phyloP scores from a whole-genome alignment of 2,797 vertebrate genomes.

The Lacerta agilis region DNA sequence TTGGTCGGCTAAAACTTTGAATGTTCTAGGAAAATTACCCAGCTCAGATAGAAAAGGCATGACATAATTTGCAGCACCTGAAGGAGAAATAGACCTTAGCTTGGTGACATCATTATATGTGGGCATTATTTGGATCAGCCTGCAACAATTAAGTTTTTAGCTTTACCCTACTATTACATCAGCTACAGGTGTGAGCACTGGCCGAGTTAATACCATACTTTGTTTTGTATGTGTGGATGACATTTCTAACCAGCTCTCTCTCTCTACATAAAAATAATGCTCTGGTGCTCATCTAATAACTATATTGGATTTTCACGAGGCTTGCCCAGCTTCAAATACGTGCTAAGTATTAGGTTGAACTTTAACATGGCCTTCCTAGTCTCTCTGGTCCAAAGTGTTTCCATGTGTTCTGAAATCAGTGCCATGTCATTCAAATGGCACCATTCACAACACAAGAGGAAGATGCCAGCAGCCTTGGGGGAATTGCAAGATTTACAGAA shows the following conservation, averaged over 20 bases:
- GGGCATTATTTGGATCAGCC: neutral
- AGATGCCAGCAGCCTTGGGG: too few species aligned
- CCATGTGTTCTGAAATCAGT: neutral
- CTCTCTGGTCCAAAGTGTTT: neutral
- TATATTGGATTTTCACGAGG: neutral
- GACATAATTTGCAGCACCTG: neutral
- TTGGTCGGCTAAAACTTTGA: conserved; percentile 3
- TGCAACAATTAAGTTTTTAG: neutral
- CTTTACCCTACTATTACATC: neutral
- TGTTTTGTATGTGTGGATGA: neutral
- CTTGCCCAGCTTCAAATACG: neutral
- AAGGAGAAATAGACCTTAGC: neutral
- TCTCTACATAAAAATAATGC: neutral
- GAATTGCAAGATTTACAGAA: too few species aligned
- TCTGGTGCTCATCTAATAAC: neutral
- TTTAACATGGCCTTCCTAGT: neutral
- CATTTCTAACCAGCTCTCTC: neutral
- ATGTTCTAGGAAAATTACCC: neutral
- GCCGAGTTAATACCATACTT: neutral
- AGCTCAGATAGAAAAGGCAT: neutral
- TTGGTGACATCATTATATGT: neutral
- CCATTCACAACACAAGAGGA: too few species aligned
- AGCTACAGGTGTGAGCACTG: neutral
- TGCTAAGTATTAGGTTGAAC: neutral
- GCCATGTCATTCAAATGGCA: neutral